phyloP scores from a whole-genome alignment of 2,113 vertebrate species.

The Bothrops jararaca region DNA sequence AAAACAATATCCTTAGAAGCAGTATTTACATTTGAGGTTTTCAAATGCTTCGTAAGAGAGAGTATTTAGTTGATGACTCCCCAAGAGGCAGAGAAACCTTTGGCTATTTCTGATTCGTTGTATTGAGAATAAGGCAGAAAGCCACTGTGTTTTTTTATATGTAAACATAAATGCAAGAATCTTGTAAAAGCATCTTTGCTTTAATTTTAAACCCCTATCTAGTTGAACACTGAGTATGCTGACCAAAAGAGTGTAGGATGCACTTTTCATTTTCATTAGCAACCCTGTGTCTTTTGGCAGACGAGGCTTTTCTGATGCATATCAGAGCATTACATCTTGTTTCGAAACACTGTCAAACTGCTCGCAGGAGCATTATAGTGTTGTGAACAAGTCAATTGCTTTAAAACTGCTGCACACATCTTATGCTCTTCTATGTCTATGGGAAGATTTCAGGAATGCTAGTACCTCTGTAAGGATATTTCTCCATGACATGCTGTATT shows the following conservation, averaged over 20 bases:
- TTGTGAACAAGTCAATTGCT: conserved; percentile 39
- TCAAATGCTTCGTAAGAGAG: conserved; percentile 23
- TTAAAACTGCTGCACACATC: conserved; percentile 52
- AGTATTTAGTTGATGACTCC: conserved; percentile 17
- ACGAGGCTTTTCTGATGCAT: conserved; percentile 60
- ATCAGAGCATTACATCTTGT: conserved; percentile 71
- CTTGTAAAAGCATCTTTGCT: conserved; percentile 14
- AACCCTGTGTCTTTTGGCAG: conserved; percentile 68
- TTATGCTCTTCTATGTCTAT: neutral
- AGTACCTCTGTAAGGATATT: neutral
- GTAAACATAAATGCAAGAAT: neutral
- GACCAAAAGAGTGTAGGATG: conserved; percentile 61
- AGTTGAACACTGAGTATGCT: conserved; percentile 18
- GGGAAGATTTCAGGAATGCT: conserved; percentile 25
- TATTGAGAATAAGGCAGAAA: neutral
- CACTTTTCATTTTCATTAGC: conserved; percentile 50
- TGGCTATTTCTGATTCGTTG: neutral
- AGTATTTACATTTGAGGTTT: neutral
- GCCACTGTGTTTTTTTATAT: neutral
- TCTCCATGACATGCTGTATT: conserved; percentile 13
- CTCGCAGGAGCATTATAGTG: conserved; percentile 54
- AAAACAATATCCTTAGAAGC: conserved; percentile 28
- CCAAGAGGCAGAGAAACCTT: conserved; percentile 46
- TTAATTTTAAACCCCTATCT: conserved; percentile 44
- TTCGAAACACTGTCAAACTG: conserved; percentile 54